Evolutionary conservation across 2,797 vertebrate species (phyloP), one percentile per base, ranked within the genome.

Genomic region (Scarus forsteni): DNA sequence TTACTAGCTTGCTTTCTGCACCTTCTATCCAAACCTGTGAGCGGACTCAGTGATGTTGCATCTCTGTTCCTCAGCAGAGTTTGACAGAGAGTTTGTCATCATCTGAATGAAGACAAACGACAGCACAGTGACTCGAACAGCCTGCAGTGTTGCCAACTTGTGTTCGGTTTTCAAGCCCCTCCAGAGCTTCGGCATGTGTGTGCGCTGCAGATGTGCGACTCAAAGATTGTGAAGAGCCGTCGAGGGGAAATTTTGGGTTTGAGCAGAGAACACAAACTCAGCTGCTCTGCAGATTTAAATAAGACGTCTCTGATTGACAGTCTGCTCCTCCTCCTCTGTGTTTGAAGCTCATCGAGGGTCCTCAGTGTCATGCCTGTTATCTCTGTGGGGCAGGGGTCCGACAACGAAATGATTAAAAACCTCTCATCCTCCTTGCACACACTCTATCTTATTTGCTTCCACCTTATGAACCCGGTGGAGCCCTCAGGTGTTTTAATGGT

Each of bases 281-380:
- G 62, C 70, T 46, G 62, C 56, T 15, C 7, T 40, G 58, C 15
- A 0, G 42, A 48, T 70, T 75, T 73, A 70, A 88, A 54, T 73
- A 71, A 90, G 83, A 87, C 58, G 27, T 89, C 66, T 78, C 38
- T 77, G 66, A 79, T 52, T 89, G 85, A 87, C 86, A 75, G 12
- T 34, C 52, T 7, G 60, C 75, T 64, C 66, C 75, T 79, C 66
- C 75, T 79, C 78, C 71, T 72, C 66, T 0, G 18, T 12, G 60
- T 64, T 60, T 63, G 57, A 72, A 51, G 39, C 6, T 52, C 34
- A 62, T 68, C 8, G 18, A 77, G 59, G 69, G 46, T 70, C 66
- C 42, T 56, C 77, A 83, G 71, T 1, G 15, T 80, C 39, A 72
- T n/a, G 79, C 60, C 63, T 73, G 62, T 64, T 84, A 67, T 79